A percentile compares a stretch with the other conserved stretches of the same genome.
Evolutionary conservation across 2,113 vertebrate genomes (phyloP).

Genomic region (Brachionichthys hirsutus): DNA sequence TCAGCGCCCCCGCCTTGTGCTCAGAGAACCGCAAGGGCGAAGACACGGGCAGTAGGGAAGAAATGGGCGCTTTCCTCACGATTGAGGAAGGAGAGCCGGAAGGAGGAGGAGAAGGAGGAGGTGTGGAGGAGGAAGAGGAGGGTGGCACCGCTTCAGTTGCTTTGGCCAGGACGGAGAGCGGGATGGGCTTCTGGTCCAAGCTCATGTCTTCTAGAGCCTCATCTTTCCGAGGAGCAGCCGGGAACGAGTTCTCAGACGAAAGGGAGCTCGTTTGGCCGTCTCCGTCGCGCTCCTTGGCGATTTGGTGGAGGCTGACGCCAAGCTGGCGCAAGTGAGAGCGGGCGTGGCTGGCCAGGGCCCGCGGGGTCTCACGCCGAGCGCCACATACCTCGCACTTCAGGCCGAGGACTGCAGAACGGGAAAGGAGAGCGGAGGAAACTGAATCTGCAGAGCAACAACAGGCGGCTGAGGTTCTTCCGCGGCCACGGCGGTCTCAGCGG

Average conservation of each 20-base stretch:
- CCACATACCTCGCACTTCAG: constrained; percentile 89
- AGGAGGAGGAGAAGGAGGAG: constrained; percentile 66
- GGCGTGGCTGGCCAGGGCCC: constrained; percentile 89
- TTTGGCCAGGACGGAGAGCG: constrained; percentile 63
- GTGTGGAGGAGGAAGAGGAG: constrained; percentile 52
- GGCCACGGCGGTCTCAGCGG: constrained; percentile 15
- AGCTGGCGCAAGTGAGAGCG: constrained; percentile 91
- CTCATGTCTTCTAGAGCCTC: constrained; percentile 66
- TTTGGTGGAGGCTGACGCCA: constrained; percentile 85
- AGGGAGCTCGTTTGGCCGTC: constrained; percentile 46
- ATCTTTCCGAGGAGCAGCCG: constrained; percentile 51
- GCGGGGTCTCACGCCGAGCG: constrained; percentile 87
- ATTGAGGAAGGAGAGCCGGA: constrained; percentile 80
- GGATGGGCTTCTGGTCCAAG: constrained; percentile 63
- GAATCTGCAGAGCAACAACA: constrained; percentile 9
- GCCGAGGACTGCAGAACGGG: constrained; percentile 66
- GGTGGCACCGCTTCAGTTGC: constrained; percentile 48
- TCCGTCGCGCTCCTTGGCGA: constrained; percentile 80
- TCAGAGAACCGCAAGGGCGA: constrained; percentile 84
- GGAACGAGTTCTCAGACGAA: constrained; percentile 46
- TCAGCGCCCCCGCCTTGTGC: constrained; percentile 76
- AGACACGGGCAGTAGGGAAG: constrained; percentile 80
- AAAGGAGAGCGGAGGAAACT: not conserved
- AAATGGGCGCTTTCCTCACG: constrained; percentile 86
- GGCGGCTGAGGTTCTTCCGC: constrained; percentile 21